These are phyloP conservation scores for Clusia tigrina DNA, from an alignment of 2,888 invertebrate species.

Conservation along the genomic window DNA sequence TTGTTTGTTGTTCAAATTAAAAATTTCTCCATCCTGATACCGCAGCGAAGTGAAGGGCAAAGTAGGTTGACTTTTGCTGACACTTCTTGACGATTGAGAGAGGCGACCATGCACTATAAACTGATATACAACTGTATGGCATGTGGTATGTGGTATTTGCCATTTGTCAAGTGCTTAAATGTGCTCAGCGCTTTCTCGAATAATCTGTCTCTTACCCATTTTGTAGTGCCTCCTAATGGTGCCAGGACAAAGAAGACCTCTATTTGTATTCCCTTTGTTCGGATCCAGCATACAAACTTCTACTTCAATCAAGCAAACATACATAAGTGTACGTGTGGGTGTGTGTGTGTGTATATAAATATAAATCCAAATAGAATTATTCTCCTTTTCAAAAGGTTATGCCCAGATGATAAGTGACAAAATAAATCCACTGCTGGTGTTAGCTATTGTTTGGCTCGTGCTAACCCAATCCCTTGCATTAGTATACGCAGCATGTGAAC, in stretches of 20 bases:
- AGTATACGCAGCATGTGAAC: not conserved
- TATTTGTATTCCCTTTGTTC: not conserved
- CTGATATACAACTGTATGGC: too few species aligned
- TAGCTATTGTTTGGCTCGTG: not conserved
- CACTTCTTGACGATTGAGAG: too few species aligned
- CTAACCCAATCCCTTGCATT: not conserved
- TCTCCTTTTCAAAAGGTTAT: not conserved
- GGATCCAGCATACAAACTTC: not conserved
- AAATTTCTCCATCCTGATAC: too few species aligned
- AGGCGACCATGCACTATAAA: too few species aligned
- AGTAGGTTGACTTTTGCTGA: too few species aligned
- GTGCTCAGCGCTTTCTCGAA: not conserved
- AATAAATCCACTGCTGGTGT: not conserved
- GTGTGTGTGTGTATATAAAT: too few species aligned
- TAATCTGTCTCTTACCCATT: not conserved
- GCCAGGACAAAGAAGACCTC: not conserved
- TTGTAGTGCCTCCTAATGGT: not conserved
- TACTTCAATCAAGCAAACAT: not conserved
- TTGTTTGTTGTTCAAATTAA: too few species aligned
- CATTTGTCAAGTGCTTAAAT: slow-evolving; percentile 6
- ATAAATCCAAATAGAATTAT: not conserved
- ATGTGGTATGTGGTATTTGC: not conserved
- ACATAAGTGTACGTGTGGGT: too few species aligned
- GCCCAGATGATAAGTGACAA: not conserved
- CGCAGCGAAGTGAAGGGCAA: too few species aligned